Evolutionary conservation across 1,140 invertebrate genomes (phyloP).

Genomic region (Drosophila tsacasi): DNA sequence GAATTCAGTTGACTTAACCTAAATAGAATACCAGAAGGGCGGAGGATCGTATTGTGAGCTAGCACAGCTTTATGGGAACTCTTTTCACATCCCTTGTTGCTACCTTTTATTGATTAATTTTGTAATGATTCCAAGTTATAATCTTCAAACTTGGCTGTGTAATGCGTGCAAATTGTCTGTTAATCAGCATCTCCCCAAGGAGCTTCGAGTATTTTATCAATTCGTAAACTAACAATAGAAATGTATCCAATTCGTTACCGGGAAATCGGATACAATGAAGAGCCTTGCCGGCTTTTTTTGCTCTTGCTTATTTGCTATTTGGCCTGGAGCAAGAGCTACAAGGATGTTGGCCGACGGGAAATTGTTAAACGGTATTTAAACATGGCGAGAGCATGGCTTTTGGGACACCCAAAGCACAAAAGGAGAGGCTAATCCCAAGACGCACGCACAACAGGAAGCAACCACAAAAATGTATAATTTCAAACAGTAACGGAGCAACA

Average conservation of each 20-base stretch:
- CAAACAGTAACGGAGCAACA: conserved; percentile 64
- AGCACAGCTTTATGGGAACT: not conserved
- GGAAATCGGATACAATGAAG: conserved; percentile 26
- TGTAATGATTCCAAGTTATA: not conserved
- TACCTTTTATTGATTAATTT: not conserved
- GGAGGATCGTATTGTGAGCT: not conserved
- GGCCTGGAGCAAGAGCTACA: conserved; percentile 31
- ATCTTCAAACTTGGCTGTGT: not conserved
- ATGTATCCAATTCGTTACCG: conserved; percentile 12
- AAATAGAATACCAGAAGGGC: not conserved
- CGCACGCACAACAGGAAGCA: conserved; percentile 79
- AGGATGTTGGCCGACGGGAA: conserved; percentile 63
- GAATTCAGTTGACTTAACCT: not conserved
- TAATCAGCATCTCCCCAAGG: conserved; percentile 63
- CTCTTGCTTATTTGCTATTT: conserved; percentile 51
- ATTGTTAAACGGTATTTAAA: conserved; percentile 83
- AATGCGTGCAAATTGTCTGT: conserved; percentile 75
- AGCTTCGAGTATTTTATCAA: conserved; percentile 37
- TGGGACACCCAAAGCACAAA: conserved; percentile 32
- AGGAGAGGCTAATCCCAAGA: conserved; percentile 66
- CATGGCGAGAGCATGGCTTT: conserved; percentile 45
- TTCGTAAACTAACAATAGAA: conserved; percentile 26
- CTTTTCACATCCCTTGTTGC: not conserved
- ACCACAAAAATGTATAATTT: conserved; percentile 82
- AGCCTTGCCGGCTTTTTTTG: conserved; percentile 7